phyloP scores from a whole-genome alignment of 2,888 invertebrate species.

The Leptogaster cylindrica region DNA sequence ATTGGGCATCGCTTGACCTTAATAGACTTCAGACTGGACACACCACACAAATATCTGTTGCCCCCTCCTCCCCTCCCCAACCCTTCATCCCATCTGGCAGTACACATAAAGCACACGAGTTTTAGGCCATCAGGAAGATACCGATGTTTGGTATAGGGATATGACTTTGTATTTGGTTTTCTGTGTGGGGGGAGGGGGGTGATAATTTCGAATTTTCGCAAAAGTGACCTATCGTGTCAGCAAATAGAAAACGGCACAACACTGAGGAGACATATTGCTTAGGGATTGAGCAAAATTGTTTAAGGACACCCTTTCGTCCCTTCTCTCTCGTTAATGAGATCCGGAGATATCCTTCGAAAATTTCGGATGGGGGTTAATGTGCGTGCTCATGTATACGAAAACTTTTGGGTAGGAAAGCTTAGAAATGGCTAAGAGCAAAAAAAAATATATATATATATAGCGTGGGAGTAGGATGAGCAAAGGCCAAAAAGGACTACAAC shows the following conservation, averaged over 20 bases:
- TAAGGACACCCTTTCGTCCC: constrained; percentile 1
- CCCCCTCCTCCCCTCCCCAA: constrained; percentile 10
- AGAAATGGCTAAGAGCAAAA: constrained; percentile 26
- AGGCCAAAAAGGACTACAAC: neutral
- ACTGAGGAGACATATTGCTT: constrained; percentile 22
- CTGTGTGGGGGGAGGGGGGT: too few species aligned
- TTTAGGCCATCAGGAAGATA: too few species aligned
- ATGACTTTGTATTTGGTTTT: constrained; percentile 19
- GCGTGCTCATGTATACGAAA: constrained; percentile 1
- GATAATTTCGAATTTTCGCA: constrained; percentile 33
- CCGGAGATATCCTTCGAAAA: neutral
- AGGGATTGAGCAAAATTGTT: neutral
- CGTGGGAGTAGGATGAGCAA: neutral
- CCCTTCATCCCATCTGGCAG: constrained; percentile 2
- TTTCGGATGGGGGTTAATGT: neutral
- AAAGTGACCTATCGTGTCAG: constrained; percentile 8
- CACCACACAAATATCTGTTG: constrained; percentile 2
- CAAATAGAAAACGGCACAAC: constrained; percentile 13
- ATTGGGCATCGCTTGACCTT: constrained; percentile 6
- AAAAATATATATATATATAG: too few species aligned
- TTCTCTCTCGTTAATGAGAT: neutral
- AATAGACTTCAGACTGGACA: neutral
- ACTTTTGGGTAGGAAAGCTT: constrained; percentile 6
- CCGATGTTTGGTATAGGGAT: neutral
- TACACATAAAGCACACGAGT: neutral